A percentile compares a stretch with the other conserved stretches of the same genome.
Evolutionary conservation across 2,113 vertebrate genomes (phyloP).

Genomic region (Dicentrarchus labrax): DNA sequence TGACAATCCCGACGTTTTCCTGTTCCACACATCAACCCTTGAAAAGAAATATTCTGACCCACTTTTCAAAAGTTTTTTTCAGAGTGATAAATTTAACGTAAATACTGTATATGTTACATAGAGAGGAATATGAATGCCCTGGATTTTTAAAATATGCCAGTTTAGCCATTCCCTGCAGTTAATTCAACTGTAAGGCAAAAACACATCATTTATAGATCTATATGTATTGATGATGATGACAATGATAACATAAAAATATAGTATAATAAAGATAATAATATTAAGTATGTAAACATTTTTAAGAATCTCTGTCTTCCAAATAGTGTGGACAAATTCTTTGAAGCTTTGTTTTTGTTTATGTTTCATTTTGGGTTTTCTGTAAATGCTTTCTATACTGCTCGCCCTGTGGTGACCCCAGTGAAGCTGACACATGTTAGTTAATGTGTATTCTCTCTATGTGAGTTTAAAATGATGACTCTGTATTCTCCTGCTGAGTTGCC

Average conservation of each 20-base stretch:
- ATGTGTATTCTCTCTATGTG: slow-evolving; percentile 61
- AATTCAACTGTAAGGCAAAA: slow-evolving; percentile 63
- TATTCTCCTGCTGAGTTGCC: slow-evolving; percentile 58
- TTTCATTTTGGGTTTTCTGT: slow-evolving; percentile 65
- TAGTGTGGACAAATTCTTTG: slow-evolving; percentile 75
- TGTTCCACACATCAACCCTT: slow-evolving; percentile 46
- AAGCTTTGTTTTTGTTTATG: slow-evolving; percentile 63
- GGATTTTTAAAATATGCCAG: slow-evolving; percentile 44
- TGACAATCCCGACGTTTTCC: slow-evolving; percentile 70
- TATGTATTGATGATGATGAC: slow-evolving; percentile 69
- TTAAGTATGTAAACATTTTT: slow-evolving; percentile 80
- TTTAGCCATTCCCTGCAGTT: slow-evolving; percentile 63
- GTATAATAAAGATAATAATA: slow-evolving; percentile 76
- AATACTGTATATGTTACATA: slow-evolving; percentile 54
- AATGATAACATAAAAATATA: slow-evolving; percentile 71
- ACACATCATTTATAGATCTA: slow-evolving; percentile 72
- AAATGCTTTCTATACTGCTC: slow-evolving; percentile 81
- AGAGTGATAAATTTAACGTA: slow-evolving; percentile 27
- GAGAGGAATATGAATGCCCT: slow-evolving; percentile 39
- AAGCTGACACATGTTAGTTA: slow-evolving; percentile 52
- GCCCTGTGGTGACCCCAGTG: slow-evolving; percentile 62
- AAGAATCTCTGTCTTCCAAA: slow-evolving; percentile 86
- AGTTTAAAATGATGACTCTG: slow-evolving; percentile 52
- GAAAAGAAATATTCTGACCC: slow-evolving; percentile 44
- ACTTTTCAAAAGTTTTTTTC: slow-evolving; percentile 44